Percentiles rank a stretch among this genome's conserved stretches.
Conservation (phyloP, 2,113 vertebrate species). For the Gulo gulo region DNA sequence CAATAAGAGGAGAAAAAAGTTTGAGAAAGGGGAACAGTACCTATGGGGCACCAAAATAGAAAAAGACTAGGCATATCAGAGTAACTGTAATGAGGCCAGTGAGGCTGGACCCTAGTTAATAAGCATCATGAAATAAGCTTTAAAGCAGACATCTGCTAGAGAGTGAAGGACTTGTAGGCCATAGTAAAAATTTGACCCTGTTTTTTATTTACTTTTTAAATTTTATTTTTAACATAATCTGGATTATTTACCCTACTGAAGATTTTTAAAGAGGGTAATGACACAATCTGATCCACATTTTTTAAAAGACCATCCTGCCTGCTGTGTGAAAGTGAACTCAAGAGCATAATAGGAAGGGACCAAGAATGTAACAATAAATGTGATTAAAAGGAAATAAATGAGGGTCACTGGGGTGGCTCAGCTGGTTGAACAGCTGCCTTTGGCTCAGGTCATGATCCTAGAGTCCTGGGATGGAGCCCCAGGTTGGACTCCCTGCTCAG, state of each 20-base stretch:
- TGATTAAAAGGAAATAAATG: not conserved
- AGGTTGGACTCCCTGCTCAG: not conserved
- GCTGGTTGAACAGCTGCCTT: not conserved
- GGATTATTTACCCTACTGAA: not conserved
- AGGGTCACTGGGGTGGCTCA: not conserved
- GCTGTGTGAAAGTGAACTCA: not conserved
- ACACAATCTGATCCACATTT: not conserved
- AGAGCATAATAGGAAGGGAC: not conserved
- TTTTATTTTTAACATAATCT: not conserved
- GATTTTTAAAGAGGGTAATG: not conserved
- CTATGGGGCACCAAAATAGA: not conserved
- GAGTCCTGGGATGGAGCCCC: not conserved
- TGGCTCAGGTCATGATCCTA: not conserved
- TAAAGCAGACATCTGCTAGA: not conserved
- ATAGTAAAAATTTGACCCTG: not conserved
- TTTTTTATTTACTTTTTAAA: not conserved
- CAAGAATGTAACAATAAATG: not conserved
- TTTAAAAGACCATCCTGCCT: constrained; percentile 6
- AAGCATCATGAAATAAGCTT: constrained; percentile 2
- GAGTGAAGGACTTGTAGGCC: not conserved
- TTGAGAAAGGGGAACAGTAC: not conserved
- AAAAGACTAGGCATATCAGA: not conserved
- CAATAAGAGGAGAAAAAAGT: not conserved
- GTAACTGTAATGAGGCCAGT: not conserved
- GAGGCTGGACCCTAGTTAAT: not conserved